Base-by-base conservation (phyloP, 2,888 invertebrate genomes). In the Heliconius aoede region DNA sequence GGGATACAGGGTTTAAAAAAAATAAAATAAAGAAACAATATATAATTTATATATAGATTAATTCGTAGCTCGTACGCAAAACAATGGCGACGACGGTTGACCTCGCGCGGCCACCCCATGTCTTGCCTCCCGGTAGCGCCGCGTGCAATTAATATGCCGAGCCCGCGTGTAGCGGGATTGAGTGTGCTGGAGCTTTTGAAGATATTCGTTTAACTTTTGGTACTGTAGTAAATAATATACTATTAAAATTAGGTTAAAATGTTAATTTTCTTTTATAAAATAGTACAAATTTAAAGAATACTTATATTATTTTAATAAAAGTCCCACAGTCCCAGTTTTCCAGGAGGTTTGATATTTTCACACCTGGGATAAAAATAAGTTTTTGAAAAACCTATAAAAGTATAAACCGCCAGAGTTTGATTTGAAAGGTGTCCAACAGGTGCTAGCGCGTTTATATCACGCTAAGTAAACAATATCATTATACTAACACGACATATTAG, bases 131-230 rank as follows among this genome's bases (percentile, higher is more conserved):
- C 91, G 92, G 93, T 93, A 92, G 93, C 93, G 90, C 93, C 94
- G 94, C 94, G 93, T 94, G 94, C 94, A 94, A 94, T 94, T 94
- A 94, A 94, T 94, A 94, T 94, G 94, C 94, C 92, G 92, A 93
- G 93, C 90, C 94, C 93, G 93, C 94, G 93, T 87, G 83, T 86
- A 88, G 84, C 4, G 73, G 81, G 87, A 83, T 79, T 15, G 26
- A 65, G 0, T 3, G 0, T 24, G 58, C 78, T 90, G 89, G 89
- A 60, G 84, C 88, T 15, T 84, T 88, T 91, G n/a, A n/a, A 18
- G 46, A 7, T 46, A 46, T 46, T 18, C 5, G 2, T 18, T 28
- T 74, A 40, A n/a, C n/a, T 73, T 46, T 74, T 74, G 11, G 7
- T 26, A 21, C 24, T 15, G 1, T 60, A n/a, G n/a, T 15, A 1